Base-by-base conservation (phyloP, 2,888 invertebrate genomes). In the Drosophila imparisetae region DNA sequence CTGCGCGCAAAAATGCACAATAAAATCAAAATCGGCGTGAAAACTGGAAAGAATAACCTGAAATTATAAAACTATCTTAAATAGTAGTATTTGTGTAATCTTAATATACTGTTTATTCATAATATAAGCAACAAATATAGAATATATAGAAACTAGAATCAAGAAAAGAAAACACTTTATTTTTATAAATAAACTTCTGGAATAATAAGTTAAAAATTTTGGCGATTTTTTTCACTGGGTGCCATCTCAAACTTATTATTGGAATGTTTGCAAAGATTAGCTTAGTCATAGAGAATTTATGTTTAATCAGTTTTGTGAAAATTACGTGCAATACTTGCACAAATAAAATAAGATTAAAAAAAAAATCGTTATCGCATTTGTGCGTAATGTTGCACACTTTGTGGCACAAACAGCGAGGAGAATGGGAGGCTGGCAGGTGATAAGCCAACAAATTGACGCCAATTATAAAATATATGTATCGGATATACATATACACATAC, bases 381-480 rank as follows among this genome's bases (percentile, higher is more conserved):
- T 34, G 72, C 58, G 48, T 70, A 71, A 76, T 80, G 77, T 42
- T 54, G 77, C 60, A 54, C 53, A 40, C 48, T 62, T 65, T 66
- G 71, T 65, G 64, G 63, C 64, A 64, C 49, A 48, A 32, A 24
- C 18, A 32, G 27, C n/a, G 29, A 13, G 18, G 34, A 11, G 18
- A 29, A 21, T 30, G 21, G 30, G n/a, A 4, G 13, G 24, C 36
- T 24, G 36, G 42, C 50, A 18, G 49, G 72, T 66, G 81, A 78
- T 78, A 78, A 81, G 78, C 78, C 73, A 72, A 78, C 78, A 78
- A 82, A 78, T 80, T 80, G 81, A 77, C 59, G 83, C 83, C 80
- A 80, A 83, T 80, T 80, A 80, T 83, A 83, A 80, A 76, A 83
- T 80, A 80, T 83, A 83, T 49, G 80, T 66, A 82, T 74, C 32